Percentiles rank a stretch among this genome's conserved stretches.
phyloP scores from a whole-genome alignment of 1,140 invertebrate genomes.

The Drosophila parvula region DNA sequence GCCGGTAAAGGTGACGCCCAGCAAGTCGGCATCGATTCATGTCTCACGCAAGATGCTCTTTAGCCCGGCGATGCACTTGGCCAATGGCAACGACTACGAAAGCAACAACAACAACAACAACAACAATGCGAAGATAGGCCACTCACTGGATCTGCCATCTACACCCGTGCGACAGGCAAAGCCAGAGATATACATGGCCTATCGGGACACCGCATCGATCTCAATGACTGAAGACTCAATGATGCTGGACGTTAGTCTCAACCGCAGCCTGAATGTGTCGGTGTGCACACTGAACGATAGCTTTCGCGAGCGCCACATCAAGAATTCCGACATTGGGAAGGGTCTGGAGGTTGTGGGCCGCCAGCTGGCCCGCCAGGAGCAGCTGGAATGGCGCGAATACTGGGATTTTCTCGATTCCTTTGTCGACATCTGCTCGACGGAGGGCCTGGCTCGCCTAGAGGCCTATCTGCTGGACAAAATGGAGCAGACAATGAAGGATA shows the following conservation, averaged over 20 bases:
- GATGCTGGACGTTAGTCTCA: slow-evolving; percentile 6
- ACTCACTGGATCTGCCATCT: neutral
- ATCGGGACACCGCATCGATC: neutral
- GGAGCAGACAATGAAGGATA: slow-evolving; percentile 21
- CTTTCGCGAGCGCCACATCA: slow-evolving; percentile 85
- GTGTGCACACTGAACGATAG: slow-evolving; percentile 51
- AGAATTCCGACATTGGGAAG: slow-evolving; percentile 91
- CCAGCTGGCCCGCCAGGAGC: slow-evolving; percentile 89
- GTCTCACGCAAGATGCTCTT: slow-evolving; percentile 11
- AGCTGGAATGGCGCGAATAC: slow-evolving; percentile 94
- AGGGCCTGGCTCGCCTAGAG: slow-evolving; percentile 90
- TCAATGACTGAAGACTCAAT: slow-evolving; percentile 12
- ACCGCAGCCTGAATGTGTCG: slow-evolving; percentile 33
- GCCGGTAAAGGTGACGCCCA: slow-evolving; percentile 55
- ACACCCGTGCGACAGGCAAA: slow-evolving; percentile 4
- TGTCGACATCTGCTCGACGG: slow-evolving; percentile 88
- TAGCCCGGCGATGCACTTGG: neutral
- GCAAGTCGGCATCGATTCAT: neutral
- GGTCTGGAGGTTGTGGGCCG: slow-evolving; percentile 93
- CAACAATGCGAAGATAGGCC: neutral
- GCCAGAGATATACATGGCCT: neutral
- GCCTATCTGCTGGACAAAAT: slow-evolving; percentile 88
- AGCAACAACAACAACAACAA: slow-evolving; percentile 12
- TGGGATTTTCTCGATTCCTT: slow-evolving; percentile 94
- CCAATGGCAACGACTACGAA: slow-evolving; percentile 5